phyloP scores from a whole-genome alignment of 2,113 vertebrate genomes.

The Tachysurus fulvidraco region DNA sequence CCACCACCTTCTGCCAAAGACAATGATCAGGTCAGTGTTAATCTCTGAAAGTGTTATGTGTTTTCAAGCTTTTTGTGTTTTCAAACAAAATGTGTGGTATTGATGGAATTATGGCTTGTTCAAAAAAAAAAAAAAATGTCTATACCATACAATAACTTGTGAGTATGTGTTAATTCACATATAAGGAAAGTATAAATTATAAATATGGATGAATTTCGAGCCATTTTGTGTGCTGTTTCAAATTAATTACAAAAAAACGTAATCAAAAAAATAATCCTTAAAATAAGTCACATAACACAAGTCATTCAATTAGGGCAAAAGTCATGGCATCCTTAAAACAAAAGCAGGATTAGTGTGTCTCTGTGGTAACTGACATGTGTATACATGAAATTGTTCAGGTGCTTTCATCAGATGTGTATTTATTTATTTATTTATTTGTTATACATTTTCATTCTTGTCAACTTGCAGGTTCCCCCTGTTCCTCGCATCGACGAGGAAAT shows the following conservation, averaged over 20 bases:
- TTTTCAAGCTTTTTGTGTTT: not conserved
- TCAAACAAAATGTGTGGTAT: not conserved
- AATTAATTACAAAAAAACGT: not conserved
- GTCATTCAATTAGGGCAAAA: not conserved
- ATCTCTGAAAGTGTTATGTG: not conserved
- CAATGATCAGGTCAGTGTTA: not conserved
- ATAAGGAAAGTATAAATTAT: not conserved
- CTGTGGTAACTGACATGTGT: not conserved
- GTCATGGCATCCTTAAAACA: not conserved
- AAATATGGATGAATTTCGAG: not conserved
- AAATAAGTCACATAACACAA: not conserved
- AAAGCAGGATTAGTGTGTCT: not conserved
- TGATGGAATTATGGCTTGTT: not conserved
- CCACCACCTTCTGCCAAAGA: not conserved
- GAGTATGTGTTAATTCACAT: not conserved
- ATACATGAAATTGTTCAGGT: not conserved
- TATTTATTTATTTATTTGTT: not conserved
- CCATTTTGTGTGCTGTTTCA: not conserved
- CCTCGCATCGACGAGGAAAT: constrained; percentile 9
- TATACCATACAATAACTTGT: not conserved
- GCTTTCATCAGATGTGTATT: not conserved
- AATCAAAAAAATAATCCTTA: not conserved
- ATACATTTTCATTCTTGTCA: not conserved
- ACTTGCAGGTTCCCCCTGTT: not conserved
- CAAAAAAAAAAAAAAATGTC: not conserved